Evolutionary conservation across 2,888 invertebrate genomes (phyloP), one percentile per base, ranked within the genome.

Genomic region (Protophormia terraenovae): DNA sequence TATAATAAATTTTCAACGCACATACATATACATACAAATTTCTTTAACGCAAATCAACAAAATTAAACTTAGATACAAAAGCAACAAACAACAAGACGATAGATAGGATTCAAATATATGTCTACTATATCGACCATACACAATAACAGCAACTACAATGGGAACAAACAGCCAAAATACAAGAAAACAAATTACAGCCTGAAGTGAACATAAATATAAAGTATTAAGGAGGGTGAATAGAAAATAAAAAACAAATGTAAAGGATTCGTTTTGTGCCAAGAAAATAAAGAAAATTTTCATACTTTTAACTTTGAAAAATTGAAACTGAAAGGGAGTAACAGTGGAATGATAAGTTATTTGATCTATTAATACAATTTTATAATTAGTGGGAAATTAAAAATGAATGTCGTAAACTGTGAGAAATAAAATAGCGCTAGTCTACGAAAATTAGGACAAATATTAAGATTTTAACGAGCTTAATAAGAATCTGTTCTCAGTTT

Each of bases 181-280:
- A 19, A 35, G 19, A 58, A 62, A 32, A 19, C 12, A 19, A 32
- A 27, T 50, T 47, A 67, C 22, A 35, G n/a, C 53, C 24, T 29
- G 3, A 69, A 69, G n/a, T 35, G n/a, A 22, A 32, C 19, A 60
- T 60, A 73, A 29, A 73, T 67, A 67, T 47, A 67, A 47, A 32
- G 8, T 41, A 64, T 64, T 64, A 1, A 41, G 27, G 12, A 58
- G 14, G 16, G 16, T n/a, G 8, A 47, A 19, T 22, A 12, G 10
- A 24, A 19, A 66, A 47, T n/a, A 6, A 29, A 35, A 16, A 29
- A 55, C 22, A 41, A 55, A 16, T 22, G 22, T 47, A 29, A 45
- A 45, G 41, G 14, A 47, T 62, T 75, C 10, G 1, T 16, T 38
- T 53, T 62, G 19, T 64, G 75, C 62, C 75, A 75, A 75, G 19